A percentile compares a stretch with the other conserved stretches of the same genome.
phyloP scores from a whole-genome alignment of 2,888 invertebrate species.

The Hedychridium roseum region DNA sequence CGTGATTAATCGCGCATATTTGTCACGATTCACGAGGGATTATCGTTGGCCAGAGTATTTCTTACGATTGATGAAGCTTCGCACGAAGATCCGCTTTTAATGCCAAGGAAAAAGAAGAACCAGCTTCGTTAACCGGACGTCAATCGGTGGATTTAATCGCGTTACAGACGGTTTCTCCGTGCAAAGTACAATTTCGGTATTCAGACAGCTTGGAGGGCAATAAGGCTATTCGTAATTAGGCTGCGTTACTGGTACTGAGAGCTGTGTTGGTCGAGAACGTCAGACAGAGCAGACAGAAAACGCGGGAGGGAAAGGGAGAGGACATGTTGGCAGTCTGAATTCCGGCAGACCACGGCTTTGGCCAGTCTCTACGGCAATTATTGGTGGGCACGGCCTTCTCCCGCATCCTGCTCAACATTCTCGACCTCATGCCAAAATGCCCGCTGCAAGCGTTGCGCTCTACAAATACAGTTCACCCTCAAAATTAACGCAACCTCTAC shows the following conservation, averaged over 20 bases:
- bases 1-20: too few relatives aligned
- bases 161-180: too few relatives aligned
- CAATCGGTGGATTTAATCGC: too few relatives aligned
- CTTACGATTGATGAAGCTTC: too few relatives aligned
- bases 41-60: too few relatives aligned
- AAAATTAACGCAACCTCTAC: constrained; percentile 16
- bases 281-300: constrained; percentile 12
- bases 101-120: constrained; percentile 4
- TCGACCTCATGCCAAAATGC: constrained; percentile 22
- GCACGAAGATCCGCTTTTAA: constrained; percentile 11
- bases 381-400: constrained; percentile 36
- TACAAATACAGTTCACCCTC: constrained; percentile 30
- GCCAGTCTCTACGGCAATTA: constrained; percentile 47
- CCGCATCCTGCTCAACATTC: constrained; percentile 28
- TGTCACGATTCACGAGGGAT: too few relatives aligned
- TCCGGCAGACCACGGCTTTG: constrained; percentile 28
- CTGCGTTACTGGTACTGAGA: constrained; percentile 5
- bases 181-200: constrained; percentile 29
- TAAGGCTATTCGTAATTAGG: constrained; percentile 21
- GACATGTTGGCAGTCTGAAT: constrained; percentile 31
- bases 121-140: too few relatives aligned
- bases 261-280: constrained; percentile 14
- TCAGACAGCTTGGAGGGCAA: constrained; percentile 15
- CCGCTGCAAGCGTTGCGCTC: constrained; percentile 12
- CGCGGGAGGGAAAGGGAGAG: constrained; percentile 20